Percentiles rank a stretch among this genome's conserved stretches.
These are phyloP conservation scores for Embiotoca jacksoni DNA, from an alignment of 2,113 vertebrate species.

Conservation along the genomic window DNA sequence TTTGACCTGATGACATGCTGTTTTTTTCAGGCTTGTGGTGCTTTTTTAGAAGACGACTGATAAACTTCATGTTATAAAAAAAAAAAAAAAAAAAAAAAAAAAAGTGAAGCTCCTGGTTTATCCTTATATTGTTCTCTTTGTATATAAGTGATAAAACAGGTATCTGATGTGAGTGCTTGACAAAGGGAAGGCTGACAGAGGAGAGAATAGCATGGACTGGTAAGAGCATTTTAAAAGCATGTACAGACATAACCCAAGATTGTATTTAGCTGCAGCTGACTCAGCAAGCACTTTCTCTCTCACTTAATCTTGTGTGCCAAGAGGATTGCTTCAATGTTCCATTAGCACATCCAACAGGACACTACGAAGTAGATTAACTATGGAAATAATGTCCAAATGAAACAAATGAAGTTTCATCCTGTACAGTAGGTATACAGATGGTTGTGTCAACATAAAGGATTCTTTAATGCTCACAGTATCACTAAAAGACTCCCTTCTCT, in stretches of 20 bases:
- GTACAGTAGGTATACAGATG: not conserved
- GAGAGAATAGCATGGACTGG: not conserved
- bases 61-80: no score
- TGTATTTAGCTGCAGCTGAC: constrained; percentile 6
- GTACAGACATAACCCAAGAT: not conserved
- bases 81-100: no score
- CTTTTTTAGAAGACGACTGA: not conserved
- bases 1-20: not conserved
- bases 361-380: constrained; percentile 47
- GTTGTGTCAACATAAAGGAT: not conserved
- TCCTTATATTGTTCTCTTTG: not conserved
- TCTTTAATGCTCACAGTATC: not conserved
- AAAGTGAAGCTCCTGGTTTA: not conserved
- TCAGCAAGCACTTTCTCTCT: constrained; percentile 11
- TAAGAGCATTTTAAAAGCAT: not conserved
- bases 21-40: not conserved
- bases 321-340: constrained; percentile 60
- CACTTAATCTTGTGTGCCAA: constrained; percentile 24
- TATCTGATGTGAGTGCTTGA: not conserved
- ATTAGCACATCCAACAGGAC: constrained; percentile 47
- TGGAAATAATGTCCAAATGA: constrained; percentile 18
- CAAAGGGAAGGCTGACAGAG: not conserved
- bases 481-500: not conserved
- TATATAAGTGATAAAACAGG: not conserved
- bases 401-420: not conserved